Evolutionary conservation across 1,140 invertebrate species (phyloP).

Genomic region (Ephestia elutella): DNA sequence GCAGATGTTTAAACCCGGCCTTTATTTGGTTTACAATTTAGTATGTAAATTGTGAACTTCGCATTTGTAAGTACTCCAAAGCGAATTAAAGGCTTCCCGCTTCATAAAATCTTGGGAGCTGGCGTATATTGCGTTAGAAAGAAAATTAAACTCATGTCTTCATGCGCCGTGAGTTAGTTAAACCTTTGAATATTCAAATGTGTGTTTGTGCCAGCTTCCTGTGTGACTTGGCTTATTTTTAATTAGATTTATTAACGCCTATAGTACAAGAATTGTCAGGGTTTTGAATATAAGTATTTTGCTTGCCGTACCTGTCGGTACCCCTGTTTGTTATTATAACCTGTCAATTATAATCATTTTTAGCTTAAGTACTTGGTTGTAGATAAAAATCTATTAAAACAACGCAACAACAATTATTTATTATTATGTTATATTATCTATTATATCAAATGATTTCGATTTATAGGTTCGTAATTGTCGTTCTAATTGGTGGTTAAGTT

Average conservation of each 20-base stretch:
- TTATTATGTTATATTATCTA: no score
- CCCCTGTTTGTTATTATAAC: no score
- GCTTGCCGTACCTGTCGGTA: no score
- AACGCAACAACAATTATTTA: no score
- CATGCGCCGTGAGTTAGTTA: constrained; percentile 25
- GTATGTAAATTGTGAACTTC: constrained; percentile 48
- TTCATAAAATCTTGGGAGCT: constrained; percentile 45
- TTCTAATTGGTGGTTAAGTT: no score
- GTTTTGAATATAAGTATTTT: constrained; percentile 20
- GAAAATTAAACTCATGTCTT: constrained; percentile 33
- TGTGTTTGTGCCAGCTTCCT: constrained; percentile 25
- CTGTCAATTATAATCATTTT: no score
- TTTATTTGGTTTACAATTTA: constrained; percentile 53
- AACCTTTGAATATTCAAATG: constrained; percentile 48
- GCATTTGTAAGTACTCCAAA: constrained; percentile 43
- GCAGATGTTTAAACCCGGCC: constrained; percentile 34
- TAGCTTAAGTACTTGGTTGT: no score
- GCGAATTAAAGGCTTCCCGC: constrained; percentile 44
- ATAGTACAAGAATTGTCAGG: constrained; percentile 4
- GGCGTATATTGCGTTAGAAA: constrained; percentile 40
- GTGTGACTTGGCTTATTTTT: constrained; percentile 1
- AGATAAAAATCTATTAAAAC: no score
- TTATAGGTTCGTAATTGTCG: no score
- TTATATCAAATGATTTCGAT: no score
- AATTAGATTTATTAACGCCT: constrained; percentile 26